Conservation (phyloP, 1,140 invertebrate species). For the Caenorhabditis brenneri region DNA sequence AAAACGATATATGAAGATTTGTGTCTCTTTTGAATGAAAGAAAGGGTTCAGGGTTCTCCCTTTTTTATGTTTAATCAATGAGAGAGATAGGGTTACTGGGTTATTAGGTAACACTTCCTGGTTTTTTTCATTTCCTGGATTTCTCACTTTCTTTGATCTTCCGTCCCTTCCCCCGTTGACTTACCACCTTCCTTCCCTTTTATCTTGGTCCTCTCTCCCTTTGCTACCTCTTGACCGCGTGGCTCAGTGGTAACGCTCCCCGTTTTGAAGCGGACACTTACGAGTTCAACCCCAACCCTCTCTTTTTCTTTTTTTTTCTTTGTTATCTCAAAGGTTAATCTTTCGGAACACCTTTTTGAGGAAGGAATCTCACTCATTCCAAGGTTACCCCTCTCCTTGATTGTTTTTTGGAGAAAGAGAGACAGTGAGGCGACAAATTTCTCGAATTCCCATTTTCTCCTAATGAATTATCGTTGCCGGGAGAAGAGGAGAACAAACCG, state of each 20-base stretch:
- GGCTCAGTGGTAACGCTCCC: too few species aligned
- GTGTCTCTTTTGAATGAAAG: too few species aligned
- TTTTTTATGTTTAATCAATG: too few species aligned
- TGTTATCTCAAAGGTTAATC: too few species aligned
- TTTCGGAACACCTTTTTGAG: too few species aligned
- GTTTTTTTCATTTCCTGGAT: background rate
- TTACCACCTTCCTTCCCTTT: background rate
- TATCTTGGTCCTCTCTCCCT: background rate
- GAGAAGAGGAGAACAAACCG: background rate
- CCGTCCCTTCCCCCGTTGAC: too few species aligned
- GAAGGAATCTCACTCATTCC: too few species aligned
- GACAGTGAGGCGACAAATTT: background rate
- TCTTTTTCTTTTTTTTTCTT: too few species aligned
- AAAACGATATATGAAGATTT: background rate
- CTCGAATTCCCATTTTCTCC: background rate
- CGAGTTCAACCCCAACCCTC: too few species aligned
- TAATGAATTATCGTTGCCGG: background rate
- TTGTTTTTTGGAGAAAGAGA: background rate
- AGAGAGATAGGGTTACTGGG: slow-evolving; percentile 5
- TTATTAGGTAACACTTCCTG: background rate
- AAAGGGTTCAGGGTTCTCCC: background rate
- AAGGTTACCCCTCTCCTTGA: background rate
- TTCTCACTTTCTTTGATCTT: too few species aligned
- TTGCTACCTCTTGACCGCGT: too few species aligned
- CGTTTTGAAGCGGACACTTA: too few species aligned